These are phyloP conservation scores for Alexandromys fortis DNA, from an alignment of 2,113 vertebrate species.

Conservation along the genomic window DNA sequence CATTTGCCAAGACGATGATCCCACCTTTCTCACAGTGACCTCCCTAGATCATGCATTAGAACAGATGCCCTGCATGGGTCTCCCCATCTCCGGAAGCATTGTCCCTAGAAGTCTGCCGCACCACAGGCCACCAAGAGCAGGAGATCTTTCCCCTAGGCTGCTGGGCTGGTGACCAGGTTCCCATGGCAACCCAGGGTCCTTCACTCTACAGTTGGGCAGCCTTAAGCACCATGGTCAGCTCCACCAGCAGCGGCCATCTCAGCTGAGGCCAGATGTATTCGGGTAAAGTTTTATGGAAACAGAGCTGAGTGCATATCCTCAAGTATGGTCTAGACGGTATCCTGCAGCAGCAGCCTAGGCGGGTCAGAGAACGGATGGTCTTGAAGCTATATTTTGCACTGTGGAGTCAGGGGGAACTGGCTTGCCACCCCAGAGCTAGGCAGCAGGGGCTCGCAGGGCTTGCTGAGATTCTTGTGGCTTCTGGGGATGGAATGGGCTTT, in stretches of 20 bases:
- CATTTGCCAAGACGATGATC: too few species aligned
- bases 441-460: not conserved
- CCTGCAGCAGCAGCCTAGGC: accelerated
- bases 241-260: not conserved
- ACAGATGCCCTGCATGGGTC: not conserved
- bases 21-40: not conserved
- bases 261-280: not conserved
- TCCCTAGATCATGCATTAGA: not conserved
- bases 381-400: accelerated
- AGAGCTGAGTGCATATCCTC: accelerated
- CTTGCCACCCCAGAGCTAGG: not conserved
- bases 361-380: accelerated
- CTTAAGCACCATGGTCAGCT: not conserved
- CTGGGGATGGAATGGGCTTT: not conserved
- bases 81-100: too few species aligned
- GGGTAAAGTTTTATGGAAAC: conserved; percentile 19
- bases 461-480: not conserved
- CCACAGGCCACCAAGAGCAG: not conserved
- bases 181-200: not conserved
- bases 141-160: not conserved
- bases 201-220: not conserved
- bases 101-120: not conserved
- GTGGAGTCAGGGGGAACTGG: not conserved
- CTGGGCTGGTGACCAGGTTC: not conserved
- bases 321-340: accelerated